phyloP scores from a whole-genome alignment of 2,888 invertebrate genomes.

The Morpho achilles region DNA sequence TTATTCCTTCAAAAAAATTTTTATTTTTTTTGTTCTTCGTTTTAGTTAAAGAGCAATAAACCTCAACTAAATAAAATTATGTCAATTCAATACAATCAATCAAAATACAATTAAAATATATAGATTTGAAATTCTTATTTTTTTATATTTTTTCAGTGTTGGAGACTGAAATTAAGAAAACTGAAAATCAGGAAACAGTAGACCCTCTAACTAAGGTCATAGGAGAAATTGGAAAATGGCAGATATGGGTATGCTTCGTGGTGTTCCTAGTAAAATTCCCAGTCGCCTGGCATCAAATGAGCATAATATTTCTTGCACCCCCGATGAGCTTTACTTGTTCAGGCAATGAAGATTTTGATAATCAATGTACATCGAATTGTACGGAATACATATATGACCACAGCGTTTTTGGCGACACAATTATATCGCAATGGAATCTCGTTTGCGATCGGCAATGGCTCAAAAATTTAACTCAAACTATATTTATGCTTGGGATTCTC shows the following conservation, averaged over 20 bases:
- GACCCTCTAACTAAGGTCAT: slow-evolving; percentile 85
- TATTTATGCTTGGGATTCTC: slow-evolving; percentile 88
- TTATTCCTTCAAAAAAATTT: too few relatives aligned
- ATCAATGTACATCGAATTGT: slow-evolving; percentile 76
- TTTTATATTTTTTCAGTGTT: slow-evolving; percentile 53
- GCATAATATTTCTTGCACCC: slow-evolving; percentile 87
- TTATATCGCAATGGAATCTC: slow-evolving; percentile 87
- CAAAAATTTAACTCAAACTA: slow-evolving; percentile 86
- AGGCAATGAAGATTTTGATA: slow-evolving; percentile 56
- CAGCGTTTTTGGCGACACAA: slow-evolving; percentile 84
- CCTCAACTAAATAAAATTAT: too few relatives aligned
- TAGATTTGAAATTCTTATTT: neutral
- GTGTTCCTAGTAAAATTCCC: slow-evolving; percentile 87
- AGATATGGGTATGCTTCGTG: slow-evolving; percentile 83
- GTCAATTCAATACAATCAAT: too few relatives aligned
- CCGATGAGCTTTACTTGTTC: slow-evolving; percentile 79
- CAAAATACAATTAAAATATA: too few relatives aligned
- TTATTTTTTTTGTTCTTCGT: too few relatives aligned
- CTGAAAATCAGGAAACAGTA: slow-evolving; percentile 47
- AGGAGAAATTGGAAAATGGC: slow-evolving; percentile 87
- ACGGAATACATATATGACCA: slow-evolving; percentile 80
- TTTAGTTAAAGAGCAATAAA: too few relatives aligned
- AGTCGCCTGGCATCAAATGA: slow-evolving; percentile 89
- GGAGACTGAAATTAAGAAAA: slow-evolving; percentile 55
- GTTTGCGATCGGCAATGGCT: slow-evolving; percentile 83